Percentiles rank a stretch among this genome's conserved stretches.
These are phyloP conservation scores for Babyrousa celebensis DNA, from an alignment of 2,797 vertebrate species.

Conservation along the genomic window DNA sequence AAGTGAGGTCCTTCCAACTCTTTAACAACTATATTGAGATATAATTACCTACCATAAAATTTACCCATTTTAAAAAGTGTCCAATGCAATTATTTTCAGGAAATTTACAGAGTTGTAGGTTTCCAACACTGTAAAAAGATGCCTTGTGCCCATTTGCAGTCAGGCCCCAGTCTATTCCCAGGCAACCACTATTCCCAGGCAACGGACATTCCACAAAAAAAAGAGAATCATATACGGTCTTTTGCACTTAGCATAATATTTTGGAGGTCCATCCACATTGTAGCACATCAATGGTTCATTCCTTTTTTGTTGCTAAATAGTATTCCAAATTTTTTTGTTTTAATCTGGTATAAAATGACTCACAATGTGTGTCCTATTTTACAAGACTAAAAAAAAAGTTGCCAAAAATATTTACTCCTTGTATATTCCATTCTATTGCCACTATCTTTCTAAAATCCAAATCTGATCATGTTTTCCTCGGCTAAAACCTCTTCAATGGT, in stretches of 20 bases:
- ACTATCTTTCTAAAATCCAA: slow-evolving; percentile 47
- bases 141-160: background rate
- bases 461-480: background rate
- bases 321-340: slow-evolving; percentile 56
- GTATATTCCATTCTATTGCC: background rate
- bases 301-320: slow-evolving; percentile 35
- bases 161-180: background rate
- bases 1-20: slow-evolving; percentile 12
- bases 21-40: slow-evolving; percentile 47
- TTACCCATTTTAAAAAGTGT: slow-evolving; percentile 40
- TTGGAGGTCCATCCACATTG: background rate
- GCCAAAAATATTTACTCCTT: background rate
- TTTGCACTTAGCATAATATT: slow-evolving; percentile 20
- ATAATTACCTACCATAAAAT: slow-evolving; percentile 44
- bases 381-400: background rate
- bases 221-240: background rate
- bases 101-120: slow-evolving; percentile 23
- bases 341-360: background rate
- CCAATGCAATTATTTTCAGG: slow-evolving; percentile 48
- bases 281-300: slow-evolving; percentile 47
- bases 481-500: background rate
- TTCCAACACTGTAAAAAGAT: slow-evolving; percentile 31
- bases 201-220: background rate
- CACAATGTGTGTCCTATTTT: slow-evolving; percentile 7
- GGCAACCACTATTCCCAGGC: background rate